phyloP scores from a whole-genome alignment of 2,113 vertebrate genomes.

The Phyllostomus discolor region DNA sequence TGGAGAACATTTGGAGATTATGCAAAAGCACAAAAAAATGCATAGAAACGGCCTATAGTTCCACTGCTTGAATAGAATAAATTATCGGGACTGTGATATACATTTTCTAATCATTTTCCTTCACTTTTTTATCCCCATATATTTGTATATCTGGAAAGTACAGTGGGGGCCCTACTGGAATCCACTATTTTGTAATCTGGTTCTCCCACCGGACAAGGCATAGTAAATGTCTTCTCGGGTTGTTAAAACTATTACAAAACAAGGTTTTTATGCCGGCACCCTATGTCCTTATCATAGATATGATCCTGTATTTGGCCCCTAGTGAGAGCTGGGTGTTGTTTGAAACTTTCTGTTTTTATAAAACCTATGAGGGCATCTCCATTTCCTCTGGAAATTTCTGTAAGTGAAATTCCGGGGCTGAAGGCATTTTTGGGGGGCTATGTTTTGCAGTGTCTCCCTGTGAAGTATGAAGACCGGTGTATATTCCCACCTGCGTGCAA shows the following conservation, averaged over 20 bases:
- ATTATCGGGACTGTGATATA: background rate
- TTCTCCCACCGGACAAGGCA: background rate
- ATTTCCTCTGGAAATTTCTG: background rate
- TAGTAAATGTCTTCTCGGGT: background rate
- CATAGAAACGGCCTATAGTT: background rate
- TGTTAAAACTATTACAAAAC: background rate
- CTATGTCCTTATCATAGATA: background rate
- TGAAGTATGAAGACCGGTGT: background rate
- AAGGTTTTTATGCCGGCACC: background rate
- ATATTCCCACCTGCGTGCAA: background rate
- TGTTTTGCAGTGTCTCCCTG: background rate
- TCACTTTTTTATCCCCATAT: background rate
- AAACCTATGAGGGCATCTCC: background rate
- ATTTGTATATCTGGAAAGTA: background rate
- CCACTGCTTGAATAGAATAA: fast-evolving
- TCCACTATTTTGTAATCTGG: background rate
- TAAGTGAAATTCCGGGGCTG: background rate
- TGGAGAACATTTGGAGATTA: background rate
- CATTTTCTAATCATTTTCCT: background rate
- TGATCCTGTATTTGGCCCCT: background rate
- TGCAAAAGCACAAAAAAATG: background rate
- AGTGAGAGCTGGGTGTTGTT: background rate
- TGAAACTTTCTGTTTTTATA: background rate
- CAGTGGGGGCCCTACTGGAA: background rate
- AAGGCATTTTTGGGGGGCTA: background rate